Evolutionary conservation across 2,888 invertebrate genomes (phyloP).

Genomic region (Caenorhabditis sulstoni): DNA sequence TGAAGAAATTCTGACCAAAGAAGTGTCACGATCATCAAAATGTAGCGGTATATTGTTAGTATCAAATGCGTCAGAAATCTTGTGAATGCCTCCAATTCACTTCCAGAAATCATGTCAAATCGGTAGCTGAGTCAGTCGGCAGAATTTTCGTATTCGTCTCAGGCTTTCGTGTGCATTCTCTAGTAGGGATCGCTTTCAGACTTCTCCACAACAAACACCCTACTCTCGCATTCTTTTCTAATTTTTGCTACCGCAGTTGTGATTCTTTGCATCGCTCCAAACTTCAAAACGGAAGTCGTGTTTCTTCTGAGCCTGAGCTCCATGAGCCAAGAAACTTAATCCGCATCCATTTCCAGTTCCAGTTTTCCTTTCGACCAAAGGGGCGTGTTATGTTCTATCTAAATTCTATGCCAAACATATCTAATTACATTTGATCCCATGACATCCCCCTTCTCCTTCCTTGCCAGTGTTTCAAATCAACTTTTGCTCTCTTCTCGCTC

Average conservation of each 20-base stretch:
- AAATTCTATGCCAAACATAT: conserved; percentile 48
- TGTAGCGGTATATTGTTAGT: neutral
- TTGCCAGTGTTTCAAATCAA: conserved; percentile 40
- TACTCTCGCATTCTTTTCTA: too few species aligned
- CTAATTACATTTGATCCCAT: conserved; percentile 44
- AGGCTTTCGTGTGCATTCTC: too few species aligned
- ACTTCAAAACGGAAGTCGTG: too few species aligned
- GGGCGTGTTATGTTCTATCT: conserved; percentile 36
- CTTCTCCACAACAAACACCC: neutral
- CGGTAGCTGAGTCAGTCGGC: too few species aligned
- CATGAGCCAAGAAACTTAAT: conserved; percentile 25
- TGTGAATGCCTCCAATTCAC: too few species aligned
- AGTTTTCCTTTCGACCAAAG: neutral
- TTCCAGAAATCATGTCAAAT: too few species aligned
- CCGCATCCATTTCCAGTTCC: conserved; percentile 18
- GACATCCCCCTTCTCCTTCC: conserved; percentile 11
- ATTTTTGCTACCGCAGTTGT: neutral
- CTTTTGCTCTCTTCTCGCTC: conserved; percentile 28
- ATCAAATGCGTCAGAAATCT: too few species aligned
- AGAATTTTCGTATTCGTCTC: too few species aligned
- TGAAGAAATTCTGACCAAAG: too few species aligned
- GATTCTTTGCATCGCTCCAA: too few species aligned
- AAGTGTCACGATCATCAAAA: neutral
- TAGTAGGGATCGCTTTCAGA: neutral
- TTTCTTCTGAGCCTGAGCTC: conserved; percentile 18